These are phyloP conservation scores for Melieria picta DNA, from an alignment of 2,888 invertebrate genomes.

Conservation along the genomic window DNA sequence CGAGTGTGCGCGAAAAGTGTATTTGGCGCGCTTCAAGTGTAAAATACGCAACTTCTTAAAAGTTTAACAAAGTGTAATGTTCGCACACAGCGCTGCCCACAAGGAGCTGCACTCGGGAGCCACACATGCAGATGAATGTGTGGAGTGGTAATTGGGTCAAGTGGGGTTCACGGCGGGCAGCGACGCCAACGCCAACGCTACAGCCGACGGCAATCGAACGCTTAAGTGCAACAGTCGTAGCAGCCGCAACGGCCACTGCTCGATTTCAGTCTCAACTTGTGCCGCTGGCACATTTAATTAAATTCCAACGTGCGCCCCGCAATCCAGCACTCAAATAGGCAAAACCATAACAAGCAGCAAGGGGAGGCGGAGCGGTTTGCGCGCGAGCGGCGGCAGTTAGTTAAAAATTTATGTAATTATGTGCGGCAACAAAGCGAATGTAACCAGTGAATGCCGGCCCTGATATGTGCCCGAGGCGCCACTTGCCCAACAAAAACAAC, in stretches of 20 bases:
- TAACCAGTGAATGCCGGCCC: constrained; percentile 12
- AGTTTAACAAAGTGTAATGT: constrained; percentile 22
- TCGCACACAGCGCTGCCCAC: constrained; percentile 2
- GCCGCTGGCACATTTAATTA: constrained; percentile 48
- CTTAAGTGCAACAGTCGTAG: constrained; percentile 10
- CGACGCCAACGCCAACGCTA: constrained; percentile 17
- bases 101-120: too few species aligned
- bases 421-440: constrained; percentile 53
- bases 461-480: too few species aligned
- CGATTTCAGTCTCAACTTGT: constrained; percentile 25
- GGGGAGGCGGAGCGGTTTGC: constrained; percentile 17
- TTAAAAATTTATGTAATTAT: constrained; percentile 66
- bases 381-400: constrained; percentile 3
- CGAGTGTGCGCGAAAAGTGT: too few species aligned
- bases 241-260: constrained; percentile 24
- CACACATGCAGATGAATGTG: not conserved
- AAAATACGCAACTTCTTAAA: constrained; percentile 3
- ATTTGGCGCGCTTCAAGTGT: too few species aligned
- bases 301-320: constrained; percentile 44
- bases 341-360: constrained; percentile 21
- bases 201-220: constrained; percentile 18
- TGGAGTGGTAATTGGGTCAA: constrained; percentile 32
- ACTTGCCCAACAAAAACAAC: constrained; percentile 22
- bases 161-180: constrained; percentile 17
- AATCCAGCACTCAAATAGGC: constrained; percentile 32